Evolutionary conservation across 2,888 invertebrate genomes (phyloP).

Genomic region (Drosophila dives): DNA sequence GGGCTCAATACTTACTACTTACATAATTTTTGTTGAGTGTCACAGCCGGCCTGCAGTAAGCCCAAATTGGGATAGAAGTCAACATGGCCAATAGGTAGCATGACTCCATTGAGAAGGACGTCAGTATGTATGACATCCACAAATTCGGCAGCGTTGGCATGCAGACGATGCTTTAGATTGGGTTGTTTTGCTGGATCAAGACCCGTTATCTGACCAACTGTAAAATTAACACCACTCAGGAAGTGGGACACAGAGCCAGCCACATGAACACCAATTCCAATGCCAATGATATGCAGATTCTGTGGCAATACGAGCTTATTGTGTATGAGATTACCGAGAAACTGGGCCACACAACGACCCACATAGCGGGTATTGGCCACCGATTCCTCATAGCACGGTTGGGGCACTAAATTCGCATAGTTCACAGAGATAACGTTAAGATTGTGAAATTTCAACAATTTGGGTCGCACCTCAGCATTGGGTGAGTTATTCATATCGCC

Average conservation of each 20-base stretch:
- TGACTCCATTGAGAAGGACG: constrained; percentile 85
- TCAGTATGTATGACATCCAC: constrained; percentile 89
- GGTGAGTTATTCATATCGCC: constrained; percentile 87
- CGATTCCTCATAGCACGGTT: constrained; percentile 87
- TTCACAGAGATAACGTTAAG: constrained; percentile 88
- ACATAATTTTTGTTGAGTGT: constrained; percentile 1
- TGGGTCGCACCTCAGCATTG: constrained; percentile 87
- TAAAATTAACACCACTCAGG: not conserved
- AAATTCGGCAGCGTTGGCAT: constrained; percentile 86
- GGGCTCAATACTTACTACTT: not conserved
- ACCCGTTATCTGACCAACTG: constrained; percentile 86
- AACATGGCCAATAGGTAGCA: constrained; percentile 86
- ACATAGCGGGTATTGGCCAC: constrained; percentile 87
- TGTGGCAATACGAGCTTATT: not conserved
- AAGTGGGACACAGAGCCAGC: not conserved
- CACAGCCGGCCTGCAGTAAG: constrained; percentile 87
- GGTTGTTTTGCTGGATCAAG: constrained; percentile 88
- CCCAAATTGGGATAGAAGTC: constrained; percentile 88
- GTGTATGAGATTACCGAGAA: constrained; percentile 80
- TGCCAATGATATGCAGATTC: constrained; percentile 4
- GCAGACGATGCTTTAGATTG: constrained; percentile 85
- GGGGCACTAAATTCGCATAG: constrained; percentile 86
- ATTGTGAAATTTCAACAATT: constrained; percentile 86
- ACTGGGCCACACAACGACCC: constrained; percentile 86
- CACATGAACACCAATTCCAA: constrained; percentile 5